Conservation (phyloP, 2,888 invertebrate genomes). For the Hofmannophila pseudospretella region DNA sequence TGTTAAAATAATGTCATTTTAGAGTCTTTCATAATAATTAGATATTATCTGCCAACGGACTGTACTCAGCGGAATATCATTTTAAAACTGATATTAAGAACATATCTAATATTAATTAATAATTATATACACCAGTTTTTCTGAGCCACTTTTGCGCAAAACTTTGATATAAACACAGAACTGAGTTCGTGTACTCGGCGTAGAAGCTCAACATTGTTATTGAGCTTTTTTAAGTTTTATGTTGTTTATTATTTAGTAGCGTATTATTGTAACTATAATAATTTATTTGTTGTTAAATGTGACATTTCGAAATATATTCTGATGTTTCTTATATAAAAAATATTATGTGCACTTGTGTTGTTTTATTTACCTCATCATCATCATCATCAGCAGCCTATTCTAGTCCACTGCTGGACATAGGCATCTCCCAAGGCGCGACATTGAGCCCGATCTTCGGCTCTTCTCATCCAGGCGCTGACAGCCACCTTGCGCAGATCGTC, state of each 20-base stretch:
- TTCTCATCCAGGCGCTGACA: too few species aligned
- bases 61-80: constrained; percentile 50
- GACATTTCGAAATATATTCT: constrained; percentile 73
- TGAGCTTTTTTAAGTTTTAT: constrained; percentile 14
- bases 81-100: constrained; percentile 33
- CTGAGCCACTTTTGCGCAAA: constrained; percentile 55
- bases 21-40: constrained; percentile 1
- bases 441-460: too few species aligned
- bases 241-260: constrained; percentile 13
- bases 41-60: constrained; percentile 27
- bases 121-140: constrained; percentile 48
- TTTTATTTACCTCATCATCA: constrained; percentile 50
- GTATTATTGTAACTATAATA: constrained; percentile 7
- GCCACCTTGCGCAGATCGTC: too few species aligned
- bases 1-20: neutral
- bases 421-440: too few species aligned
- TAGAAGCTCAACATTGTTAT: constrained; percentile 21
- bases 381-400: too few species aligned
- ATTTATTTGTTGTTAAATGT: constrained; percentile 55
- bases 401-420: too few species aligned
- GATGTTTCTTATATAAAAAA: constrained; percentile 65
- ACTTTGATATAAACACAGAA: constrained; percentile 25
- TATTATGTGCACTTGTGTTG: constrained; percentile 20
- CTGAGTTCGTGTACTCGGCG: too few species aligned
- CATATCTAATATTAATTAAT: constrained; percentile 53